Evolutionary conservation across 1,140 invertebrate species (phyloP), one percentile per base, ranked within the genome.

Genomic region (Propsilocerus akamusi): DNA sequence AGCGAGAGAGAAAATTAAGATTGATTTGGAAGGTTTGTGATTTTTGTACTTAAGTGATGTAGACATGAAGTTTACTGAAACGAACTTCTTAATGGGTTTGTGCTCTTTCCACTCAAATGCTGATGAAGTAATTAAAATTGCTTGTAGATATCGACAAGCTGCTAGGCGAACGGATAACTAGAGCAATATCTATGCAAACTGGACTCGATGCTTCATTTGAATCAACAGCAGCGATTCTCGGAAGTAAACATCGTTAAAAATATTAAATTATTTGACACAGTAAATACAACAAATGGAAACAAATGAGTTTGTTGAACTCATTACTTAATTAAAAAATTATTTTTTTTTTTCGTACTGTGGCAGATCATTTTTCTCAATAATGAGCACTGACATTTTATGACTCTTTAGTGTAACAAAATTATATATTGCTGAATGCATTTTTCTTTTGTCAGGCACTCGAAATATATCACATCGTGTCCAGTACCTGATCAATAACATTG

Each of bases 11-110:
- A 71, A 70, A 30, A 68, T 76, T 41, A 65, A 72, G 52, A 68
- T 67, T 47, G 76, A 80, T 59, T 65, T 80, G 48, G 74, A 78
- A 61, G 73, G 77, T 79, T 60, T 68, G 69, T 70, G 54, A 26
- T 54, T 56, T 50, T 46, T 24, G 3, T 51, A 25, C n/a, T n/a
- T n/a, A n/a, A 34, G 23, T 53, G 25, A 26, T 41, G n/a, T 23
- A 49, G 17, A 25, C 32, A n/a, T n/a, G n/a, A n/a, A 25, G 24
- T 20, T 28, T 41, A n/a, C 41, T 49, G 46, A 25, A 37, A 14
- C 26, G 47, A 20, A 22, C 41, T 48, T 48, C 23, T 23, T 47
- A 20, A 25, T 48, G 26, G 23, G 17, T 20, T 48, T 25, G 14
- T 11, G 28, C 25, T 14, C 32, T 14, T 50, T 26, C 26, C 37